These are phyloP conservation scores for Criorhina ranunculi DNA, from an alignment of 2,888 invertebrate species.

Conservation along the genomic window DNA sequence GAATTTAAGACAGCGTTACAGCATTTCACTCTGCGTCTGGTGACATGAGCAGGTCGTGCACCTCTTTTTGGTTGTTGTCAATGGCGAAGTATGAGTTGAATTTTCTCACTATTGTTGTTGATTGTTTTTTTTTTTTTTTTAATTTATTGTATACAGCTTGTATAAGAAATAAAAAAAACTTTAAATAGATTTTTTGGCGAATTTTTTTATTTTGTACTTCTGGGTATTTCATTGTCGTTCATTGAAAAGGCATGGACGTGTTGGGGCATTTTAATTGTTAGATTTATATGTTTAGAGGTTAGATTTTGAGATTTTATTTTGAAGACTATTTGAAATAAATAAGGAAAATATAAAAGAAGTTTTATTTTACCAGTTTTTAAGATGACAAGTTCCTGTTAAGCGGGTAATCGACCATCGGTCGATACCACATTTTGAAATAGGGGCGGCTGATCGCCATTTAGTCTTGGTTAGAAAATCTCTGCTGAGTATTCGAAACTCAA, in stretches of 20 bases:
- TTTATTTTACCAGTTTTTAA: too few species aligned
- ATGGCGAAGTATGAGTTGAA: neutral
- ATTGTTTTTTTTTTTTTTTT: neutral
- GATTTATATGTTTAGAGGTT: neutral
- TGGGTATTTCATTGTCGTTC: constrained; percentile 21
- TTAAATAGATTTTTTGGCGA: constrained; percentile 10
- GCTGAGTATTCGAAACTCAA: too few species aligned
- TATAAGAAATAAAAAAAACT: neutral
- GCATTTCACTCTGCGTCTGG: constrained; percentile 25
- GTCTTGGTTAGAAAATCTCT: too few species aligned
- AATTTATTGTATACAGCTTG: neutral
- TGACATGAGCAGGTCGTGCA: constrained; percentile 26
- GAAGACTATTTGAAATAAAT: neutral
- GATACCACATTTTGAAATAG: too few species aligned
- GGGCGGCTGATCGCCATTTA: too few species aligned
- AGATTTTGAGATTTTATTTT: neutral
- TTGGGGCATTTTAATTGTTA: neutral
- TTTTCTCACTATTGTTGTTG: neutral
- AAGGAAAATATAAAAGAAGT: neutral
- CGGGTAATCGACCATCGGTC: too few species aligned
- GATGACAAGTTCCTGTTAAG: too few species aligned
- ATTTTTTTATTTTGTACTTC: constrained; percentile 11
- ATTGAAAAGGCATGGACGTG: constrained; percentile 7
- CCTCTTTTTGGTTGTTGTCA: constrained; percentile 5
- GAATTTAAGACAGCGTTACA: constrained; percentile 16